These are phyloP conservation scores for Cryptomyrus ogoouensis DNA, from an alignment of 2,113 vertebrate genomes.

Conservation along the genomic window DNA sequence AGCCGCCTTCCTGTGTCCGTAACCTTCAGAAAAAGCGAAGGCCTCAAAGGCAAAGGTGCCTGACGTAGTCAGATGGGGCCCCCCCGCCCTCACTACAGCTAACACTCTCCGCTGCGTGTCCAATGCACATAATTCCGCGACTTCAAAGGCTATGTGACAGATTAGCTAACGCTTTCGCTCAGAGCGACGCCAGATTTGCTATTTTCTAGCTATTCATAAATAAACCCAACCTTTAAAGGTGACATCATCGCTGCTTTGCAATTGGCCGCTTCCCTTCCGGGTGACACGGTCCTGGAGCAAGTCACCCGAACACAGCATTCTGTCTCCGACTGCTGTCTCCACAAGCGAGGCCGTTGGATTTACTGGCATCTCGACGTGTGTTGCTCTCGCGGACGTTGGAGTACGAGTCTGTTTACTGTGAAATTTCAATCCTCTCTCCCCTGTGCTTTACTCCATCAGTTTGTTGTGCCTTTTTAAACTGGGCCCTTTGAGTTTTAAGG, in stretches of 20 bases:
- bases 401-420: neutral
- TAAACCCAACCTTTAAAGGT: neutral
- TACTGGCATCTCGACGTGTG: neutral
- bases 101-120: neutral
- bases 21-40: neutral
- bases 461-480: constrained; percentile 30
- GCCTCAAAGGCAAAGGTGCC: neutral
- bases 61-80: neutral
- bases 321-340: too few species aligned
- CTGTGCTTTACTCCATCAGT: constrained; percentile 39
- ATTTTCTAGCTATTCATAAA: neutral
- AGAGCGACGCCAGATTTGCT: neutral
- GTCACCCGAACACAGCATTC: neutral
- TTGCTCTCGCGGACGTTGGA: neutral
- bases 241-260: neutral
- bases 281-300: neutral
- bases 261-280: neutral
- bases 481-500: constrained; percentile 33
- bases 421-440: constrained; percentile 13
- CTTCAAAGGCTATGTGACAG: neutral
- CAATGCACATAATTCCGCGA: neutral
- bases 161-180: neutral
- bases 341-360: neutral
- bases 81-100: too few species aligned
- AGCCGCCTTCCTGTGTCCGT: neutral